Evolutionary conservation across 2,113 vertebrate genomes (phyloP).

Genomic region (Pangasianodon hypophthalmus): DNA sequence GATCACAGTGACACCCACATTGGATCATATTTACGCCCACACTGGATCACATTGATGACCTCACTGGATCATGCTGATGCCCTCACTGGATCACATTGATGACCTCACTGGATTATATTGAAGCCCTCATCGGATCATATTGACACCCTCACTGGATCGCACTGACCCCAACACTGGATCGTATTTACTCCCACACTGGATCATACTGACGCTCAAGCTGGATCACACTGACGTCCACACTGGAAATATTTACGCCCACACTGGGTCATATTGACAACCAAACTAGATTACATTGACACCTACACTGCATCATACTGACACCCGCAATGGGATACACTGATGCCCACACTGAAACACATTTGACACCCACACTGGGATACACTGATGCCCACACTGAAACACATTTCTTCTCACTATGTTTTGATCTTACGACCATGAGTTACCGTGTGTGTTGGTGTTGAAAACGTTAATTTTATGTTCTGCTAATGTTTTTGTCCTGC

Average conservation of each 20-base stretch:
- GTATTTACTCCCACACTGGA: not conserved
- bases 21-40: not conserved
- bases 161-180: not conserved
- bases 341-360: not conserved
- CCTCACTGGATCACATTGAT: not conserved
- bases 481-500: conserved; percentile 30
- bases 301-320: not conserved
- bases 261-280: not conserved
- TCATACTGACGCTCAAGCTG: not conserved
- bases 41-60: not conserved
- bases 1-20: not conserved
- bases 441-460: not conserved
- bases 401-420: not conserved
- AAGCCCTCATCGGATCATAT: not conserved
- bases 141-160: not conserved
- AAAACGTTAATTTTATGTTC: conserved; percentile 37
- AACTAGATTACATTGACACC: not conserved
- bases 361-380: not conserved
- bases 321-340: too few relatives aligned
- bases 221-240: not conserved
- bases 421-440: not conserved
- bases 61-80: not conserved
- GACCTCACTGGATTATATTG: not conserved
- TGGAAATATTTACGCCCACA: not conserved
- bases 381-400: not conserved